phyloP scores from a whole-genome alignment of 2,797 vertebrate genomes.

The Coracias cyanogaster region DNA sequence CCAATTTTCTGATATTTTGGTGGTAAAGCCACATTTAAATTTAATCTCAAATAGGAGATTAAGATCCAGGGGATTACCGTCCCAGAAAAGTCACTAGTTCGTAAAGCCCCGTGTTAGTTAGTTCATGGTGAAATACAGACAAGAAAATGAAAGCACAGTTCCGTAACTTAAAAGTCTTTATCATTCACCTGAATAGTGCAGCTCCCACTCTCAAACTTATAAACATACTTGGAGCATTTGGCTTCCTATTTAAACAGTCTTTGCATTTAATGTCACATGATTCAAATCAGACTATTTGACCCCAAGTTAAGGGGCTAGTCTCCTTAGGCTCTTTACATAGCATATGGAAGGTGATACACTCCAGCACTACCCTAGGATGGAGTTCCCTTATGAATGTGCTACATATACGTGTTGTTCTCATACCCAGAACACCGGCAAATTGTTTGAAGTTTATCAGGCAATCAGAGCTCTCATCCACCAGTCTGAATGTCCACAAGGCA shows the following conservation, averaged over 20 bases:
- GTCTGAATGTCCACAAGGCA: slow-evolving; percentile 89
- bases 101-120: neutral
- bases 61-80: neutral
- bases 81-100: neutral
- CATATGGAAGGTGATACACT: neutral
- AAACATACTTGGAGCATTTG: neutral
- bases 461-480: slow-evolving; percentile 90
- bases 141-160: neutral
- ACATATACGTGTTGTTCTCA: neutral
- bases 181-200: neutral
- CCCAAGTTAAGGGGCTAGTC: neutral
- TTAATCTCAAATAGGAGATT: neutral
- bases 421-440: slow-evolving; percentile 90
- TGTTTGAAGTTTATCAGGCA: slow-evolving; percentile 97
- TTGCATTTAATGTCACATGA: neutral
- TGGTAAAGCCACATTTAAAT: neutral
- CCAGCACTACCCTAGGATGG: neutral
- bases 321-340: neutral
- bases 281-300: neutral
- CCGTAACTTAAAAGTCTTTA: neutral
- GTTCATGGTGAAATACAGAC: neutral
- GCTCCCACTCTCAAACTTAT: neutral
- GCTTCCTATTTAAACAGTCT: neutral
- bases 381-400: neutral
- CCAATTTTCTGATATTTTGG: neutral